Evolutionary conservation across 2,797 vertebrate species (phyloP).

Genomic region (Luscinia megarhynchos): DNA sequence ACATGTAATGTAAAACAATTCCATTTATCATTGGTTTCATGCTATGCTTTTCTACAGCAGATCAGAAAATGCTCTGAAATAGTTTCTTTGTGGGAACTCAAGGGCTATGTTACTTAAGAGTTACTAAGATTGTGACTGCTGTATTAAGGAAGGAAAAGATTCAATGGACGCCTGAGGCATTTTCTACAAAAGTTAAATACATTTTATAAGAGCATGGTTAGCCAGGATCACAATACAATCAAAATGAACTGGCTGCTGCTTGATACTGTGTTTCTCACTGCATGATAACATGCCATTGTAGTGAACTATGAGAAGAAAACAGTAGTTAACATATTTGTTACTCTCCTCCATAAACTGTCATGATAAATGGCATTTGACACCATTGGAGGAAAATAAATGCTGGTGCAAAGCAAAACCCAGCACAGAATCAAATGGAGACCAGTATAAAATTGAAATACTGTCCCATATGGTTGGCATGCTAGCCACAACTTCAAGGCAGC

Average conservation of each 20-base stretch:
- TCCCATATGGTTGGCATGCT: not conserved
- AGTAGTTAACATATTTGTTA: not conserved
- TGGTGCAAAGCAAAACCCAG: not conserved
- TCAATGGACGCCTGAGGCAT: constrained; percentile 7
- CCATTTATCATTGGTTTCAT: not conserved
- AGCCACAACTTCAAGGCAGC: not conserved
- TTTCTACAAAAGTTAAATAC: constrained; percentile 35
- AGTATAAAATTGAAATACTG: not conserved
- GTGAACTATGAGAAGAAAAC: constrained; percentile 17
- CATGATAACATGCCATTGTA: constrained; percentile 10
- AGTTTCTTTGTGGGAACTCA: constrained; percentile 31
- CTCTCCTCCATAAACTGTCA: not conserved
- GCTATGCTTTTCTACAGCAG: not conserved
- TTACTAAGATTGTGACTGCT: not conserved
- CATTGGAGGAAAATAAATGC: not conserved
- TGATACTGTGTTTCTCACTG: not conserved
- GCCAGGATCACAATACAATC: constrained; percentile 20
- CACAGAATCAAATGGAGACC: not conserved
- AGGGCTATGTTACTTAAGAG: not conserved
- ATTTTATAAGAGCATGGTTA: constrained; percentile 43
- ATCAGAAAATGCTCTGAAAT: not conserved
- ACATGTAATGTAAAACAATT: constrained; percentile 1
- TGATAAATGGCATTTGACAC: not conserved
- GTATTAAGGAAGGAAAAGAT: constrained; percentile 48
- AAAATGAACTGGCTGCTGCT: constrained; percentile 4